Conservation (phyloP, 2,797 vertebrate species). For the Muraenolepis orangiensis region DNA sequence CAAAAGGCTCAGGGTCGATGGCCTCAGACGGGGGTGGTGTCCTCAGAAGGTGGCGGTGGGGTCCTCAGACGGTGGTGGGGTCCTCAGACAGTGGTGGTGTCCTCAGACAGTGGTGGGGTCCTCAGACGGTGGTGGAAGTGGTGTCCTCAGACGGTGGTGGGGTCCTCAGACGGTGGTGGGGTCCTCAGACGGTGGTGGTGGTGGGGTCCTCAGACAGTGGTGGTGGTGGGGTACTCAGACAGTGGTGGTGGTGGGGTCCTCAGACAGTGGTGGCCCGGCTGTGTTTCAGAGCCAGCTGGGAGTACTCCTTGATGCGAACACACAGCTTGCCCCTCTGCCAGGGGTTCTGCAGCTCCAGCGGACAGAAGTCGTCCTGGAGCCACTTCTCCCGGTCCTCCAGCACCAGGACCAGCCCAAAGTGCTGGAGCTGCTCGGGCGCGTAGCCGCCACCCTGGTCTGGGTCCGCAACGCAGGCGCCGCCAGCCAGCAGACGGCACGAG, state of each 20-base stretch:
- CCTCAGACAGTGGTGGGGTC: no score
- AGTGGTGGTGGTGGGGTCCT: no score
- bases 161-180: no score
- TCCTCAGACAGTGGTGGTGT: no score
- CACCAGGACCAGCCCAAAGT: slow-evolving; percentile 83
- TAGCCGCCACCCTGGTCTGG: slow-evolving; percentile 60
- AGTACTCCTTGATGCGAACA: slow-evolving; percentile 85
- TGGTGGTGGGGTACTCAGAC: no score
- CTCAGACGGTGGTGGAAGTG: slow-evolving; percentile 79
- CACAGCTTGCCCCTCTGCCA: slow-evolving; percentile 81
- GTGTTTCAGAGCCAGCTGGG: slow-evolving; percentile 80
- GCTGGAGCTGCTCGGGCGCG: slow-evolving; percentile 79
- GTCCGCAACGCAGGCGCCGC: slow-evolving; percentile 27
- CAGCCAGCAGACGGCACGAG: slow-evolving; percentile 61
- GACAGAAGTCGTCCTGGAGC: slow-evolving; percentile 84
- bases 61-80: slow-evolving; percentile 76
- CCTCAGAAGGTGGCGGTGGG: no score
- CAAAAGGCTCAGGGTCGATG: slow-evolving; percentile 1
- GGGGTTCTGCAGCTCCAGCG: slow-evolving; percentile 80
- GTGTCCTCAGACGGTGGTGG: no score
- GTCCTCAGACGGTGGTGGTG: slow-evolving; percentile 76
- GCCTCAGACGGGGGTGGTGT: slow-evolving; percentile 74
- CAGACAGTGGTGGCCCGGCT: slow-evolving; percentile 82
- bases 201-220: no score
- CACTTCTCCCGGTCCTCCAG: slow-evolving; percentile 79